Evolutionary conservation across 2,797 vertebrate genomes (phyloP).

Genomic region (Paramormyrops hopkinsi): DNA sequence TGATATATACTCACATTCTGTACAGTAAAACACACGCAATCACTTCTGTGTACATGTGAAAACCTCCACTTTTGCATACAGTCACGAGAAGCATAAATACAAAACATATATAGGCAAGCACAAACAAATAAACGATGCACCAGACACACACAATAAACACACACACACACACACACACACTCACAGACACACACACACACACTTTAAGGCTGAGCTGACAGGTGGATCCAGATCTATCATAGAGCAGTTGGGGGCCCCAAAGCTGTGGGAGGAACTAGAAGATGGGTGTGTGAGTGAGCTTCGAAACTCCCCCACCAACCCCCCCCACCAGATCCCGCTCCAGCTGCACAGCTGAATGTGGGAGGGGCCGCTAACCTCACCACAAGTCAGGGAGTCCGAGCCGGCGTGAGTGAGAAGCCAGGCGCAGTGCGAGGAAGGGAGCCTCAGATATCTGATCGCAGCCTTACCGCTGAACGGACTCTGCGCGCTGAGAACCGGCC

Average conservation of each 20-base stretch:
- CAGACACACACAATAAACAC: background rate
- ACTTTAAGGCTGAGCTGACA: conserved; percentile 37
- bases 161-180: background rate
- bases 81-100: background rate
- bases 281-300: conserved; percentile 32
- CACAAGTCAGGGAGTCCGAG: conserved; percentile 49
- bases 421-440: background rate
- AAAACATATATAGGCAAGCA: background rate
- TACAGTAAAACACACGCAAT: background rate
- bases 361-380: conserved; percentile 54
- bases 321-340: conserved; percentile 39
- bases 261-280: conserved; percentile 17
- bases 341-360: conserved; percentile 56
- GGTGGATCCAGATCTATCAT: conserved; percentile 53
- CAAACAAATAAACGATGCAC: background rate
- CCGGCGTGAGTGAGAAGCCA: conserved; percentile 40
- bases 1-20: background rate
- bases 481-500: conserved; percentile 15
- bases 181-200: background rate
- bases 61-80: background rate
- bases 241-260: conserved; percentile 34
- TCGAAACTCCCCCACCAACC: conserved; percentile 35
- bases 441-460: background rate
- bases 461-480: background rate
- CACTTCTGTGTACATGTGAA: background rate